Evolutionary conservation across 2,888 invertebrate species (phyloP).

Genomic region (Artemia sinica): DNA sequence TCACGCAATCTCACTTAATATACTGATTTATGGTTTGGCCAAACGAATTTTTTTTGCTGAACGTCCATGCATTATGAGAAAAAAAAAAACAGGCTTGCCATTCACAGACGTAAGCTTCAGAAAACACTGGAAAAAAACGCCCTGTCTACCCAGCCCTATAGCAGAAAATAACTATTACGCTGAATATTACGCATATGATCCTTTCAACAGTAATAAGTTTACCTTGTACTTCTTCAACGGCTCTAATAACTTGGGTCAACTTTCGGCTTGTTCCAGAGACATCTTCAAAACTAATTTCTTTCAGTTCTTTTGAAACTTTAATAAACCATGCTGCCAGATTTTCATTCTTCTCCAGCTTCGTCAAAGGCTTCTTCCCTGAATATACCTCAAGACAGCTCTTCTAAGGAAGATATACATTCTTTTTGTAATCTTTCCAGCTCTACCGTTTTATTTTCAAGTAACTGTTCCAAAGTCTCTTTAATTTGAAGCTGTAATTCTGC

Average conservation of each 20-base stretch:
- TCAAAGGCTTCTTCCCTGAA: slow-evolving; percentile 64
- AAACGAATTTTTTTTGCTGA: too few relatives aligned
- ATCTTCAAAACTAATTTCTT: slow-evolving; percentile 55
- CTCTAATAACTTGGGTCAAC: slow-evolving; percentile 77
- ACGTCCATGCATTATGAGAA: too few relatives aligned
- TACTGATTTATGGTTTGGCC: too few relatives aligned
- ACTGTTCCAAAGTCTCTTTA: slow-evolving; percentile 54
- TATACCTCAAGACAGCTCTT: slow-evolving; percentile 76
- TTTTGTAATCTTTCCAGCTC: slow-evolving; percentile 63
- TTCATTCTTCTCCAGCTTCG: slow-evolving; percentile 70
- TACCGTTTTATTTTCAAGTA: slow-evolving; percentile 49
- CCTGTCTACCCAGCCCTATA: too few relatives aligned
- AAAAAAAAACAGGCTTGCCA: too few relatives aligned
- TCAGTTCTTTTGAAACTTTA: slow-evolving; percentile 67
- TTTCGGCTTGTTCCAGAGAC: slow-evolving; percentile 60
- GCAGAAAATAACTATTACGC: too few relatives aligned
- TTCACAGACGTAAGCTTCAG: too few relatives aligned
- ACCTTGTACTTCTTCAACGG: slow-evolving; percentile 75
- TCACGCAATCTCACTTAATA: too few relatives aligned
- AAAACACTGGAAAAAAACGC: too few relatives aligned
- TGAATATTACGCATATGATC: too few relatives aligned
- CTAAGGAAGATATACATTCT: slow-evolving; percentile 56
- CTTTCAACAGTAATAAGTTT: slow-evolving; percentile 17
- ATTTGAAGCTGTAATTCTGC: slow-evolving; percentile 77
- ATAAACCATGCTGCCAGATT: slow-evolving; percentile 76